Conservation (phyloP, 2,113 vertebrate genomes). For the Ceyx margarethae region DNA sequence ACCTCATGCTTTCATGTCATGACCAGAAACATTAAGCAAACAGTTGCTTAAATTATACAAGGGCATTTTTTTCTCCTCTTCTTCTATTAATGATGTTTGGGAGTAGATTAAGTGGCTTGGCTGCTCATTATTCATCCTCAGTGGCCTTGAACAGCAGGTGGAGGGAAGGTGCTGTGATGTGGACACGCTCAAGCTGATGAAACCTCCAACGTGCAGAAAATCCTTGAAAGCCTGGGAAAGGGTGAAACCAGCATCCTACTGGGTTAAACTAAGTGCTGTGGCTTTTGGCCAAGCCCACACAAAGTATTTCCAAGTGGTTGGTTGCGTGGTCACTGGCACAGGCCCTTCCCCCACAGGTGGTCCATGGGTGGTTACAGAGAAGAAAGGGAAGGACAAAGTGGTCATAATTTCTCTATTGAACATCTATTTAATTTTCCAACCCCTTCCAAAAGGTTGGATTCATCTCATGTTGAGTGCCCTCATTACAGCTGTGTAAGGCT, state of each 20-base stretch:
- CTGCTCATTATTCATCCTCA: slow-evolving; percentile 2
- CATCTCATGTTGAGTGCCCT: neutral
- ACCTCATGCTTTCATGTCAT: neutral
- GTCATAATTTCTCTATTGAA: neutral
- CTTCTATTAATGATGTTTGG: neutral
- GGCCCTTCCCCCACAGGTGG: neutral
- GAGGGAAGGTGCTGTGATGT: neutral
- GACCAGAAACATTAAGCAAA: neutral
- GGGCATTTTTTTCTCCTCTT: neutral
- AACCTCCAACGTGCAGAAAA: neutral
- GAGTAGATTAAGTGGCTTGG: neutral
- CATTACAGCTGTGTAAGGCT: fast-evolving
- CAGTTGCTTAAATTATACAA: neutral
- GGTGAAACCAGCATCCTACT: neutral
- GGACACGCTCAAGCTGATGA: neutral
- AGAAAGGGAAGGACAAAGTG: neutral
- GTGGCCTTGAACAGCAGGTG: neutral
- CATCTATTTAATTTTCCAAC: no score
- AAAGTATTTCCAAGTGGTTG: neutral
- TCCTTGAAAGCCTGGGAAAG: neutral
- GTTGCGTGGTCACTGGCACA: neutral
- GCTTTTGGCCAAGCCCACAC: neutral
- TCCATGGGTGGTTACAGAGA: neutral
- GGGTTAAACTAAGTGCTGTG: neutral
- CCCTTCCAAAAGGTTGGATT: neutral